A percentile compares a stretch with the other conserved stretches of the same genome.
Evolutionary conservation across 2,797 vertebrate species (phyloP).

Genomic region (Leucoraja ocellata): DNA sequence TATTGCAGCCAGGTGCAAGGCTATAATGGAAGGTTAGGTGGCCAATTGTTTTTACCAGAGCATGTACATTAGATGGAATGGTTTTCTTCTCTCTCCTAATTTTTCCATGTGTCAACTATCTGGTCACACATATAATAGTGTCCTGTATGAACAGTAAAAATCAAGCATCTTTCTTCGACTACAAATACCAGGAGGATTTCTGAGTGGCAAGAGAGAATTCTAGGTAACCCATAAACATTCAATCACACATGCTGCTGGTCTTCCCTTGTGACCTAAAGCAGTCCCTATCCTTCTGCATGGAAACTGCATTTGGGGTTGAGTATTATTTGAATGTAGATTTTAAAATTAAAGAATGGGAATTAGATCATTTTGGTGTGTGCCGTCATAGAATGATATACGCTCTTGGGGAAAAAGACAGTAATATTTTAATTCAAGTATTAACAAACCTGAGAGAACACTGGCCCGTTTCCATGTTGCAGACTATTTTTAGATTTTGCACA

Average conservation of each 20-base stretch:
- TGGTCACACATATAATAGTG: no score
- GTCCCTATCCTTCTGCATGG: not conserved
- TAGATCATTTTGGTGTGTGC: not conserved
- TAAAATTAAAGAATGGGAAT: not conserved
- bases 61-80: no score
- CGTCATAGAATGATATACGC: not conserved
- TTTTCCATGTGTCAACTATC: no score
- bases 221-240: no score
- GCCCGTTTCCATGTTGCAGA: not conserved
- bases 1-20: no score
- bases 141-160: no score
- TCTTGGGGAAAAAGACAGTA: not conserved
- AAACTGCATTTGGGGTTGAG: not conserved
- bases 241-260: not conserved
- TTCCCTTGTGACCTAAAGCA: not conserved
- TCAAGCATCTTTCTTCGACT: no score
- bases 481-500: not conserved
- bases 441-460: not conserved
- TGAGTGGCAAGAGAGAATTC: no score
- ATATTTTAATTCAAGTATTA: not conserved
- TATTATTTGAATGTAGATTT: not conserved
- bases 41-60: no score
- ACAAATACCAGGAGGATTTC: no score
- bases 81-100: no score
- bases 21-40: no score